Conservation (phyloP, 2,113 vertebrate species). For the Amblyopsis rosae region DNA sequence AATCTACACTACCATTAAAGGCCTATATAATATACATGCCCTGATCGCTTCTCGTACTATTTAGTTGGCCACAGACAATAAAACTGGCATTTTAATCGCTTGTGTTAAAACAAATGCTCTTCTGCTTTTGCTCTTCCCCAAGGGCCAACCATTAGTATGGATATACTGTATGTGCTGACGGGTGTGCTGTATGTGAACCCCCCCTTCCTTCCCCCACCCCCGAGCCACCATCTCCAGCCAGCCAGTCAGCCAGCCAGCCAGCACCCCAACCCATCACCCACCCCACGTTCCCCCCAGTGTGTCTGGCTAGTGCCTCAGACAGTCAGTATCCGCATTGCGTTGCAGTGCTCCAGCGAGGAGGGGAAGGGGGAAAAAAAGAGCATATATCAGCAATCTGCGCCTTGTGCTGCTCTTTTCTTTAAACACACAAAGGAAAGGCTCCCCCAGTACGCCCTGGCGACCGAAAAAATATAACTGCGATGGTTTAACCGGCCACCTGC, state of each 20-base stretch:
- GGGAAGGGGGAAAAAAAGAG: constrained; percentile 61
- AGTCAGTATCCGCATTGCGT: constrained; percentile 81
- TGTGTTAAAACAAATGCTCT: not conserved
- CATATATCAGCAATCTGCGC: constrained; percentile 79
- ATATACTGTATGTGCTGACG: constrained; percentile 46
- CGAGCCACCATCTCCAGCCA: constrained; percentile 15
- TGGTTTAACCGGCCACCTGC: constrained; percentile 15
- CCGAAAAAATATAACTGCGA: constrained; percentile 31
- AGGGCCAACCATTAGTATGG: constrained; percentile 42
- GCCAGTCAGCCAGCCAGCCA: not conserved
- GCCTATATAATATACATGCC: too few relatives aligned
- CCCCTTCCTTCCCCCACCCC: constrained; percentile 39
- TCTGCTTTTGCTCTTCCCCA: not conserved
- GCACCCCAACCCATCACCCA: constrained; percentile 7
- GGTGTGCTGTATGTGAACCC: constrained; percentile 59
- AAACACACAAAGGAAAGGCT: constrained; percentile 66
- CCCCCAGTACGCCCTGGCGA: constrained; percentile 39
- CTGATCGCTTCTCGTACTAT: not conserved
- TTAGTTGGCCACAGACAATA: not conserved
- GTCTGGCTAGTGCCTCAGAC: constrained; percentile 78
- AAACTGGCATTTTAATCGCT: not conserved
- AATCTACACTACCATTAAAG: too few relatives aligned
- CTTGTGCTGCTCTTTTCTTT: constrained; percentile 66
- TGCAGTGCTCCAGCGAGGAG: constrained; percentile 69
- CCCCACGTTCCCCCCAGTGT: constrained; percentile 61